phyloP scores from a whole-genome alignment of 37 sponge, comb jelly and placozoan genomes.

The Sycon ciliatum region DNA sequence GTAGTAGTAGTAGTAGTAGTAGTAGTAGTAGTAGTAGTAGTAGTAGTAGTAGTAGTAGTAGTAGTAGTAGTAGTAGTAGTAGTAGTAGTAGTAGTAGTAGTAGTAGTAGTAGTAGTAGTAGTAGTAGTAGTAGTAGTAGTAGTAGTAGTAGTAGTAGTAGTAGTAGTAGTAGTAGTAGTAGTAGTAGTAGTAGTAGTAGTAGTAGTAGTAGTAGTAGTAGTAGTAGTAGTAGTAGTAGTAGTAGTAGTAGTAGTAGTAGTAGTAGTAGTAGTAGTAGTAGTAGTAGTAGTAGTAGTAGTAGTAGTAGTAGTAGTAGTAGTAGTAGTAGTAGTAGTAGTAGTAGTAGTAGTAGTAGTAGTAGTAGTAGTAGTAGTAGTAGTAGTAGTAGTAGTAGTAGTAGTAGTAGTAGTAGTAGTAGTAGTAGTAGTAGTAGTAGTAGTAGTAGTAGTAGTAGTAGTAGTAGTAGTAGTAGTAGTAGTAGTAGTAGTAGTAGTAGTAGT shows the following conservation, averaged over 20 bases:
- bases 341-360: background rate
- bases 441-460: background rate
- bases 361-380: background rate
- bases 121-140: constrained; percentile 2
- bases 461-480: background rate
- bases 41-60: background rate
- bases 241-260: background rate
- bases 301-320: background rate
- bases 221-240: background rate
- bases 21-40: background rate
- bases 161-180: background rate
- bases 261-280: constrained; percentile 2
- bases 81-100: background rate
- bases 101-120: background rate
- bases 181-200: background rate
- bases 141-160: background rate
- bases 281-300: background rate
- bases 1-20: background rate
- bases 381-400: constrained; percentile 2
- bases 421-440: background rate
- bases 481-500: background rate
- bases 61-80: background rate
- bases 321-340: background rate
- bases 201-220: background rate
- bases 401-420: background rate